These are phyloP conservation scores for Parasteatoda tepidariorum DNA, from an alignment of 1,140 invertebrate genomes.

Conservation along the genomic window DNA sequence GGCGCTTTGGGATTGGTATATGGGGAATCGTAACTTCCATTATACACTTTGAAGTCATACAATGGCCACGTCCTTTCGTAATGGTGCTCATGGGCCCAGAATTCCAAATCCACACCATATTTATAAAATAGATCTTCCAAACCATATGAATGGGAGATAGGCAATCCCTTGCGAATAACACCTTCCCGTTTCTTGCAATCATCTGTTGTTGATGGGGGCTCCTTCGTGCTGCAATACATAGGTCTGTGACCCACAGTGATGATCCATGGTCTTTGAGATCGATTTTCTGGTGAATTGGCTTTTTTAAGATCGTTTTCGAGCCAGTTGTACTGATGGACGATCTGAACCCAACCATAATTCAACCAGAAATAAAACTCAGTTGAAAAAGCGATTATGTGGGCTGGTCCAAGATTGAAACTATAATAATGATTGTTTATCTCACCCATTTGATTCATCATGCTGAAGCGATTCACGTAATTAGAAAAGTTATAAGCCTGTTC, in stretches of 20 bases:
- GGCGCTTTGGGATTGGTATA: slow-evolving; percentile 90
- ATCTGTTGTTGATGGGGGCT: slow-evolving; percentile 78
- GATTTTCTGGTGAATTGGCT: slow-evolving; percentile 74
- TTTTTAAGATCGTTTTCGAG: slow-evolving; percentile 81
- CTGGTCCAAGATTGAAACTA: slow-evolving; percentile 89
- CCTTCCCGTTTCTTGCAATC: slow-evolving; percentile 83
- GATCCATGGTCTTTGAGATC: slow-evolving; percentile 87
- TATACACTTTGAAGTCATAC: slow-evolving; percentile 84
- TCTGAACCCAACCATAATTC: slow-evolving; percentile 84
- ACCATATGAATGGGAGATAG: not conserved
- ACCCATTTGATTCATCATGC: slow-evolving; percentile 61
- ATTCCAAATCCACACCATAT: slow-evolving; percentile 89
- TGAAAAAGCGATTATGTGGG: slow-evolving; percentile 90
- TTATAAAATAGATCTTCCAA: slow-evolving; percentile 88
- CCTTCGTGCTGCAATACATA: slow-evolving; percentile 95
- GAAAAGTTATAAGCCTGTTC: slow-evolving; percentile 89
- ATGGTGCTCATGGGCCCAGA: slow-evolving; percentile 96
- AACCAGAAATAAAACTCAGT: slow-evolving; percentile 96
- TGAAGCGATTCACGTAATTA: slow-evolving; percentile 84
- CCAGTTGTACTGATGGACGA: slow-evolving; percentile 91
- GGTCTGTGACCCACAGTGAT: slow-evolving; percentile 93
- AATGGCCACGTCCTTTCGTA: slow-evolving; percentile 95
- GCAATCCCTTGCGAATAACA: slow-evolving; percentile 66
- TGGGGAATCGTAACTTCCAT: slow-evolving; percentile 80
- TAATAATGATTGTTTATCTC: slow-evolving; percentile 63